phyloP scores from a whole-genome alignment of 1,140 invertebrate species.

The Bombus pascuorum region DNA sequence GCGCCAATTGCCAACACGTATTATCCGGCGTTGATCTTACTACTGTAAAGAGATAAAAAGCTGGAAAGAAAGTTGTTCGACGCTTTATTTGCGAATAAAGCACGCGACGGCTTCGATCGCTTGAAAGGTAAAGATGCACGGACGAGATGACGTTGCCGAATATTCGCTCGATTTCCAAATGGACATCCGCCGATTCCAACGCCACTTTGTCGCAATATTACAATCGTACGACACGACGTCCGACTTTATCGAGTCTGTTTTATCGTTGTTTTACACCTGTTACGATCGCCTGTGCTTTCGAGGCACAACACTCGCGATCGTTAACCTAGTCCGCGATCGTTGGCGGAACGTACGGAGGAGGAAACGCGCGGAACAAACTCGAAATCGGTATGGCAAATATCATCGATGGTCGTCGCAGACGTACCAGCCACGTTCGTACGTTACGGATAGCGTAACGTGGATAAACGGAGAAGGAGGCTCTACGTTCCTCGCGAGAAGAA shows the following conservation, averaged over 20 bases:
- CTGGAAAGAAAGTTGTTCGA: too few species aligned
- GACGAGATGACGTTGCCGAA: too few species aligned
- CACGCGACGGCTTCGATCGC: too few species aligned
- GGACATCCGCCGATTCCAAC: background rate
- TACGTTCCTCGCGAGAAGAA: background rate
- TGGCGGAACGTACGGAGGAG: background rate
- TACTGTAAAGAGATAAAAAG: too few species aligned
- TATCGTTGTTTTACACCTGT: slow-evolving; percentile 3
- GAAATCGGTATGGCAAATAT: background rate
- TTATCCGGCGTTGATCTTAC: too few species aligned
- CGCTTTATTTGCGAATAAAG: too few species aligned
- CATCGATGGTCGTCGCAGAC: background rate
- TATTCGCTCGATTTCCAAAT: too few species aligned
- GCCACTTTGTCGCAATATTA: background rate
- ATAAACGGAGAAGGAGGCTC: background rate
- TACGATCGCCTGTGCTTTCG: background rate
- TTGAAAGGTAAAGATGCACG: too few species aligned
- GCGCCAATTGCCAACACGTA: too few species aligned
- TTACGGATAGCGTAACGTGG: background rate
- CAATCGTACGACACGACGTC: background rate
- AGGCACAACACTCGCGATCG: background rate
- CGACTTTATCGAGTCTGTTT: background rate
- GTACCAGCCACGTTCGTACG: background rate
- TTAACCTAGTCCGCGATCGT: background rate
- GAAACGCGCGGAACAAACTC: background rate